Evolutionary conservation across 2,113 vertebrate genomes (phyloP).

Genomic region (Procapra przewalskii): DNA sequence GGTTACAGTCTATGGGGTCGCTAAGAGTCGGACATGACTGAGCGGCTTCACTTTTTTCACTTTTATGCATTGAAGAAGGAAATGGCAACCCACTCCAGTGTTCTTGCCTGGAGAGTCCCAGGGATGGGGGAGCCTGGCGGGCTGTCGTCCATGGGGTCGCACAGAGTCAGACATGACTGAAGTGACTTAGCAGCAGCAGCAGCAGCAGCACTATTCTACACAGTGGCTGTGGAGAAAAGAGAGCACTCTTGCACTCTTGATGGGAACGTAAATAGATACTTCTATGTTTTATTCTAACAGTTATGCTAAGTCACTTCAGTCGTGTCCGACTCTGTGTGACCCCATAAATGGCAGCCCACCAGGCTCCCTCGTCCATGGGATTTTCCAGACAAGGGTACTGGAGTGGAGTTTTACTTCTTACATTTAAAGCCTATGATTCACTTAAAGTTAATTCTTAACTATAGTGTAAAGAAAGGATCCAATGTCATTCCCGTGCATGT

Average conservation of each 20-base stretch:
- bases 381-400: too few relatives aligned
- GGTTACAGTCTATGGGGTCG: not conserved
- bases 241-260: not conserved
- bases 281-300: not conserved
- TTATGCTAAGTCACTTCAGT: too few relatives aligned
- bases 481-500: not conserved
- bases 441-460: not conserved
- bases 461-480: not conserved
- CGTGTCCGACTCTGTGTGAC: too few relatives aligned
- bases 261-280: not conserved
- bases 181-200: not conserved
- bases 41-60: not conserved
- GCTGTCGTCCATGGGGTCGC: fast-evolving
- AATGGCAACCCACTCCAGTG: not conserved
- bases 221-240: not conserved
- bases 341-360: too few relatives aligned
- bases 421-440: not conserved
- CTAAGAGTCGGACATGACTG: fast-evolving
- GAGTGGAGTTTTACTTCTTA: not conserved
- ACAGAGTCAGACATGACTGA: fast-evolving
- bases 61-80: not conserved
- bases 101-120: not conserved
- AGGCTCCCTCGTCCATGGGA: too few relatives aligned
- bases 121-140: fast-evolving
- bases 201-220: not conserved